Evolutionary conservation across 2,113 vertebrate genomes (phyloP).

Genomic region (Amphilophus citrinellus): DNA sequence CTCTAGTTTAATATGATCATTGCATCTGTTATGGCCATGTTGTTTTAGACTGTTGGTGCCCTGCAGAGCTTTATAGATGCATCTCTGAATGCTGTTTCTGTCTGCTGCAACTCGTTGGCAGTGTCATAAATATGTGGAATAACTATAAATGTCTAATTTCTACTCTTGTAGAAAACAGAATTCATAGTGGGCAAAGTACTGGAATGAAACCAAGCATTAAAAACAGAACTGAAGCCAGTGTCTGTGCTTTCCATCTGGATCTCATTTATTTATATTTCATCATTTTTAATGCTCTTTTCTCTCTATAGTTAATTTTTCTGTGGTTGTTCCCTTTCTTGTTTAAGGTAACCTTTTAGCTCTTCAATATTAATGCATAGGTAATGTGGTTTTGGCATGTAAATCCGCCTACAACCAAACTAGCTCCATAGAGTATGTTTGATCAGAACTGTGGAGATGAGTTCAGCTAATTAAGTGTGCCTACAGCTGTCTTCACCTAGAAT

Average conservation of each 20-base stretch:
- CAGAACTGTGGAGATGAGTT: background rate
- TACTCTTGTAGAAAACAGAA: background rate
- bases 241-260: background rate
- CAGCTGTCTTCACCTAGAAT: background rate
- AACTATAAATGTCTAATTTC: constrained; percentile 11
- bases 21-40: background rate
- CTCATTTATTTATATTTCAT: background rate
- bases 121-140: background rate
- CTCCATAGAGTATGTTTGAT: background rate
- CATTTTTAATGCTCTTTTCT: background rate
- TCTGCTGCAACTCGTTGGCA: background rate
- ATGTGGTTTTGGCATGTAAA: background rate
- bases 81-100: background rate
- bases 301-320: background rate
- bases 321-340: background rate
- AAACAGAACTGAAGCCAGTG: background rate
- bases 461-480: background rate
- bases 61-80: no score
- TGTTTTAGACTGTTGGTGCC: no score
- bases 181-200: background rate
- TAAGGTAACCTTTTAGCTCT: background rate
- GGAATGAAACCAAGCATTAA: background rate
- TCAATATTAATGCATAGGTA: background rate
- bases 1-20: background rate
- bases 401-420: background rate